phyloP scores from a whole-genome alignment of 2,113 vertebrate genomes.

The Ptilonorhynchus violaceus region DNA sequence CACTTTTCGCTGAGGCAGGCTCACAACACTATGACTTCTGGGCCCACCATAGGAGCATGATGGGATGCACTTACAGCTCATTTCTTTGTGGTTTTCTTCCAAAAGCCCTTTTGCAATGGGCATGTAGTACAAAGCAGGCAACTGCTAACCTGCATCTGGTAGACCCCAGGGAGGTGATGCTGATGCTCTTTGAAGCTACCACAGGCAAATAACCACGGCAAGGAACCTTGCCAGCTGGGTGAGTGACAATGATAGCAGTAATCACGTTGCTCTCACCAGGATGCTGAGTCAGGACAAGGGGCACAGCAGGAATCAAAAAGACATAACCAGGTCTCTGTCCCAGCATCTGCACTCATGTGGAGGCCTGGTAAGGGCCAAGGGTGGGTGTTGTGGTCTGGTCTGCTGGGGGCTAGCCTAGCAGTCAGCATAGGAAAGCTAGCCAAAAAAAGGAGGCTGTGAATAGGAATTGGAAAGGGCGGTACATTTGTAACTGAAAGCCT shows the following conservation, averaged over 20 bases:
- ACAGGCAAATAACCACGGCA: not conserved
- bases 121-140: not conserved
- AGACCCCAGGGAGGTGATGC: not conserved
- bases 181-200: conserved; percentile 29
- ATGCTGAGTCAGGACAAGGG: conserved; percentile 2
- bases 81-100: conserved; percentile 44
- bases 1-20: not conserved
- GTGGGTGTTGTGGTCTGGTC: not conserved
- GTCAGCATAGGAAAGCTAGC: not conserved
- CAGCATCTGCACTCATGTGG: not conserved
- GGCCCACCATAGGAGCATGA: not conserved
- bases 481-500: not conserved
- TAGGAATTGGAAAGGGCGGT: not conserved
- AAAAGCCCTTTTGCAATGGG: not conserved
- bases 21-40: not conserved
- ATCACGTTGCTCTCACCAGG: not conserved
- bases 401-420: not conserved
- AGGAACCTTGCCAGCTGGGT: not conserved
- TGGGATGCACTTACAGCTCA: not conserved
- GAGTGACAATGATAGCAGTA: not conserved
- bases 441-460: not conserved
- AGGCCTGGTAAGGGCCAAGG: not conserved
- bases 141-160: conserved; percentile 1
- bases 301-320: not conserved
- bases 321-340: not conserved